A percentile compares a stretch with the other conserved stretches of the same genome.
phyloP scores from a whole-genome alignment of 2,888 invertebrate genomes.

The Cantharis rufa region DNA sequence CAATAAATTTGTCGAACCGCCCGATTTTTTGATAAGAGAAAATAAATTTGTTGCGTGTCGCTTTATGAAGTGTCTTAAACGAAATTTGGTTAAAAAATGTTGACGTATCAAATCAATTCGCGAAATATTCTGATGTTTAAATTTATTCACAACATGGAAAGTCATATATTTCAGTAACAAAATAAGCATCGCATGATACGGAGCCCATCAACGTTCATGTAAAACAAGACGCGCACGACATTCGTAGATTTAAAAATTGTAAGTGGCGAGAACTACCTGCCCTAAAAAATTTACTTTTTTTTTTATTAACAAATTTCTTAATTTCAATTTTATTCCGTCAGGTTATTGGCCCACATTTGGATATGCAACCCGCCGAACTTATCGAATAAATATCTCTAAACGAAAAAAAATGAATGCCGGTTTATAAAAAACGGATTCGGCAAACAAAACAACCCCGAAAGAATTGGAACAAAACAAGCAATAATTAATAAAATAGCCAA shows the following conservation, averaged over 20 bases:
- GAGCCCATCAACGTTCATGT: constrained; percentile 1
- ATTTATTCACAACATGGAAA: constrained; percentile 18
- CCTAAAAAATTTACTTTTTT: background rate
- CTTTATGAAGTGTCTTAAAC: constrained; percentile 8
- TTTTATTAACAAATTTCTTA: background rate
- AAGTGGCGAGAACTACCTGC: constrained; percentile 7
- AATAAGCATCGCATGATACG: constrained; percentile 12
- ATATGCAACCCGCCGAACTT: background rate
- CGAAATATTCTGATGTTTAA: constrained; percentile 12
- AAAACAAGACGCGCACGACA: background rate
- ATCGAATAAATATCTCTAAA: background rate
- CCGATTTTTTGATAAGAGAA: background rate
- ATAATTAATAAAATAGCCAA: constrained; percentile 32
- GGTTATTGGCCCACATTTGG: background rate
- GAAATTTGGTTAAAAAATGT: constrained; percentile 7
- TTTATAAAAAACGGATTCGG: background rate
- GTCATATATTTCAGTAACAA: constrained; percentile 1
- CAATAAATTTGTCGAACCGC: background rate
- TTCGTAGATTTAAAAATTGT: background rate
- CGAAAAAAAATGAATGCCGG: background rate
- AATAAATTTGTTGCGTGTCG: constrained; percentile 10
- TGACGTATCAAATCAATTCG: constrained; percentile 15
- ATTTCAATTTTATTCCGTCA: background rate
- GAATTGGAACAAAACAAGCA: constrained; percentile 18
- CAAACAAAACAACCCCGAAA: background rate